Percentiles rank a stretch among this genome's conserved stretches.
phyloP scores from a whole-genome alignment of 2,113 vertebrate species.

The Hoplias malabaricus region DNA sequence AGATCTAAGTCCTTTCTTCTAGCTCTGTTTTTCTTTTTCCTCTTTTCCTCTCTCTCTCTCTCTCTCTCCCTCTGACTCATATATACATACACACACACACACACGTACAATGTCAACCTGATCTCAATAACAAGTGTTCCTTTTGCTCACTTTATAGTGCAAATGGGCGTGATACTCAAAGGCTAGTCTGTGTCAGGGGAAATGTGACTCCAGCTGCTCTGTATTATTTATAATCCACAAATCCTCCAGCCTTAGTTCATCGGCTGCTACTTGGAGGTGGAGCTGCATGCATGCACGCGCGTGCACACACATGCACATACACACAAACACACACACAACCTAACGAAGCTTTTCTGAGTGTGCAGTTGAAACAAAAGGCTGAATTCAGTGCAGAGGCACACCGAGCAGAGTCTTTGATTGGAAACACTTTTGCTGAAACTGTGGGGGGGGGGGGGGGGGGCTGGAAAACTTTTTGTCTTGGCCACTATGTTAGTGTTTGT shows the following conservation, averaged over 20 bases:
- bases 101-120: conserved; percentile 29
- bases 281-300: too few species aligned
- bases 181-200: conserved; percentile 25
- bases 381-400: conserved; percentile 6
- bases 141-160: conserved; percentile 52
- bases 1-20: background rate
- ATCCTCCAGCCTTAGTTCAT: conserved; percentile 22
- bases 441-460: background rate
- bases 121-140: conserved; percentile 50
- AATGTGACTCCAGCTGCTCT: conserved; percentile 40
- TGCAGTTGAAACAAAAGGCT: conserved; percentile 28
- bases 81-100: background rate
- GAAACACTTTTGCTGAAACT: background rate
- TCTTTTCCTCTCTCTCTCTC: background rate
- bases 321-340: conserved; percentile 4
- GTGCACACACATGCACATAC: too few species aligned
- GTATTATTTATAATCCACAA: conserved; percentile 46
- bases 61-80: background rate
- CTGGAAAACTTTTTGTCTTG: background rate
- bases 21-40: background rate
- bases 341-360: conserved; percentile 29
- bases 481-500: background rate
- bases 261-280: conserved; percentile 16
- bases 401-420: conserved; percentile 27
- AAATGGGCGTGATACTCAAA: conserved; percentile 47